Evolutionary conservation across 1,140 invertebrate species (phyloP).

Genomic region (Pentalonia nigronervosa): DNA sequence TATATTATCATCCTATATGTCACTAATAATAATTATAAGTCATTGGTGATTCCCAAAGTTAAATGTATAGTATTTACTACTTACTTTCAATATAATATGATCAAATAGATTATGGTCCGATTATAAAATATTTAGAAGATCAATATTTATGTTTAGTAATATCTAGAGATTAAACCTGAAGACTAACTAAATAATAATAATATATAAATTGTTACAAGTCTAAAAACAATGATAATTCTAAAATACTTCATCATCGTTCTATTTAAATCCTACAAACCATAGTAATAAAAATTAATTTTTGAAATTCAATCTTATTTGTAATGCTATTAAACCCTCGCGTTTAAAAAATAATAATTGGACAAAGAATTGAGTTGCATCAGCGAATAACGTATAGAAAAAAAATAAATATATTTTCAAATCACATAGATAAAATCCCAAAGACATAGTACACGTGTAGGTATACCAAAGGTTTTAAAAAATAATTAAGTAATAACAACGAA

Average conservation of each 20-base stretch:
- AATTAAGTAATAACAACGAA: not conserved
- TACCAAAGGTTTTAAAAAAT: not conserved
- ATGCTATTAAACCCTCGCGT: not conserved
- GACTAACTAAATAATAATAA: not conserved
- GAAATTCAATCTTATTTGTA: not conserved
- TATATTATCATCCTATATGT: not conserved
- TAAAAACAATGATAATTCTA: too few species aligned
- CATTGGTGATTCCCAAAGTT: not conserved
- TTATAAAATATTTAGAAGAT: not conserved
- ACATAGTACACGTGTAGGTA: not conserved
- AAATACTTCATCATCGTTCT: too few species aligned
- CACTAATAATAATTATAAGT: not conserved
- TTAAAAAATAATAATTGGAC: not conserved
- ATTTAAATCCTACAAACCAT: too few species aligned
- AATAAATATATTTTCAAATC: not conserved
- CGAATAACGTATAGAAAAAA: not conserved
- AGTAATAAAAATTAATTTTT: not conserved
- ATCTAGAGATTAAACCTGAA: not conserved
- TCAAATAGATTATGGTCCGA: not conserved
- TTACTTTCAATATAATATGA: not conserved
- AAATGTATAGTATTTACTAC: not conserved
- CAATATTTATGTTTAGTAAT: not conserved
- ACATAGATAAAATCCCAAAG: not conserved
- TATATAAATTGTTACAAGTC: too few species aligned
- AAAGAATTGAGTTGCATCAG: not conserved